phyloP scores from a whole-genome alignment of 2,113 vertebrate species.

The Sander lucioperca region DNA sequence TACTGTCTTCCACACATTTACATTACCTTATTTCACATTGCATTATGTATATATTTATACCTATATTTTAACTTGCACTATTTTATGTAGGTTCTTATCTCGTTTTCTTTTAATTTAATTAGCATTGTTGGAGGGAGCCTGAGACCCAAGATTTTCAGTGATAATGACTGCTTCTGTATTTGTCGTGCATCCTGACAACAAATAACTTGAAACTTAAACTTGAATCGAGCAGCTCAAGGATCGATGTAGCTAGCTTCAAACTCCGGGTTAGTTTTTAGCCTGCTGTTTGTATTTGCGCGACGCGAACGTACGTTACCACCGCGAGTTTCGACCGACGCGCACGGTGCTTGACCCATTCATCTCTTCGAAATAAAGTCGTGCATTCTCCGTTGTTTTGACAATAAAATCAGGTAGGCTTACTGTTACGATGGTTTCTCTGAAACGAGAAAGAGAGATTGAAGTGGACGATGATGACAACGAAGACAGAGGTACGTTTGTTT shows the following conservation, averaged over 20 bases:
- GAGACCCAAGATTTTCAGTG: too few species aligned
- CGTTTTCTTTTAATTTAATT: too few species aligned
- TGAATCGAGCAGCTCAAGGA: background rate
- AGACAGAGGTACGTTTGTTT: constrained; percentile 59
- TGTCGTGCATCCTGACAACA: too few species aligned
- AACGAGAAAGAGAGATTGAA: constrained; percentile 84
- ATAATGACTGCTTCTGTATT: too few species aligned
- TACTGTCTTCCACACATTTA: too few species aligned
- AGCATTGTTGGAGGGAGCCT: too few species aligned
- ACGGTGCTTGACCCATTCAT: constrained; percentile 40
- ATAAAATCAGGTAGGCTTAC: background rate
- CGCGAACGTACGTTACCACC: constrained; percentile 32
- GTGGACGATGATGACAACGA: constrained; percentile 77
- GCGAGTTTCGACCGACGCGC: constrained; percentile 65
- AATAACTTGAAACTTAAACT: too few species aligned
- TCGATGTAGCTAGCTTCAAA: constrained; percentile 2
- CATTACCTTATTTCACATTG: too few species aligned
- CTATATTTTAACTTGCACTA: too few species aligned
- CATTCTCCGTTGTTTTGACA: background rate
- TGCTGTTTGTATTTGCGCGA: background rate
- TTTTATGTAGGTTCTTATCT: too few species aligned
- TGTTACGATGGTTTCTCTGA: constrained; percentile 75
- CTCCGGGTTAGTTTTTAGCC: constrained; percentile 62
- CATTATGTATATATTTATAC: too few species aligned
- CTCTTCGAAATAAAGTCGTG: constrained; percentile 5